Evolutionary conservation across 2,888 invertebrate species (phyloP).

Genomic region (Pseudanteris insignis): DNA sequence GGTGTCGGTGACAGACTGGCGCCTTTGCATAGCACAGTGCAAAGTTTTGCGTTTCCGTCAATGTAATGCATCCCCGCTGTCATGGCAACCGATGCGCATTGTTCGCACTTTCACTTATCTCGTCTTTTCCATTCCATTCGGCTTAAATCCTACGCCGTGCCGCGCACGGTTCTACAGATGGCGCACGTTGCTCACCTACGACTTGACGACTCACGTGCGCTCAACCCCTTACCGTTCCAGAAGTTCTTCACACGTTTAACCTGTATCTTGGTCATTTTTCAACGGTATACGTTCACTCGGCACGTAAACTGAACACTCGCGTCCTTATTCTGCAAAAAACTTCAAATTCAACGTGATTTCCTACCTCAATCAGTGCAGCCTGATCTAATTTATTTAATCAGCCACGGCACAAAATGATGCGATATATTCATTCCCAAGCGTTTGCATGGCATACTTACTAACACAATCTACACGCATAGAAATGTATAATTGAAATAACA

Average conservation of each 20-base stretch:
- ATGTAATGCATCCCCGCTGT: slow-evolving; percentile 34
- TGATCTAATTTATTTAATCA: too few species aligned
- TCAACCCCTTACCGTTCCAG: slow-evolving; percentile 4
- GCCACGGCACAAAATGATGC: too few species aligned
- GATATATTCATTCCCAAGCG: too few species aligned
- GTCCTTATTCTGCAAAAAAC: slow-evolving; percentile 1
- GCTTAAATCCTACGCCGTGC: slow-evolving; percentile 35
- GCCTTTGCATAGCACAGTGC: slow-evolving; percentile 22
- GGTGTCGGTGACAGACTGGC: slow-evolving; percentile 24
- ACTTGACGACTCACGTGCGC: too few species aligned
- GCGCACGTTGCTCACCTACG: too few species aligned
- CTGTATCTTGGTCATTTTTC: slow-evolving; percentile 13
- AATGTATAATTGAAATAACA: too few species aligned
- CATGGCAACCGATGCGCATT: slow-evolving; percentile 46
- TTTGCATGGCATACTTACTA: background rate
- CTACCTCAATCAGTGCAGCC: too few species aligned
- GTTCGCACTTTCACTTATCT: slow-evolving; percentile 54
- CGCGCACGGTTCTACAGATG: slow-evolving; percentile 16
- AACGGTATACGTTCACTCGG: slow-evolving; percentile 22
- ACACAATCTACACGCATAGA: too few species aligned
- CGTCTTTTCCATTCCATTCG: slow-evolving; percentile 52
- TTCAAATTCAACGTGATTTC: slow-evolving; percentile 10
- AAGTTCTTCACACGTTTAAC: too few species aligned
- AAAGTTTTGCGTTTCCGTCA: slow-evolving; percentile 30
- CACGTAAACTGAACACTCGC: slow-evolving; percentile 12